These are phyloP conservation scores for Campoletis raptor DNA, from an alignment of 2,888 invertebrate genomes.

Conservation along the genomic window DNA sequence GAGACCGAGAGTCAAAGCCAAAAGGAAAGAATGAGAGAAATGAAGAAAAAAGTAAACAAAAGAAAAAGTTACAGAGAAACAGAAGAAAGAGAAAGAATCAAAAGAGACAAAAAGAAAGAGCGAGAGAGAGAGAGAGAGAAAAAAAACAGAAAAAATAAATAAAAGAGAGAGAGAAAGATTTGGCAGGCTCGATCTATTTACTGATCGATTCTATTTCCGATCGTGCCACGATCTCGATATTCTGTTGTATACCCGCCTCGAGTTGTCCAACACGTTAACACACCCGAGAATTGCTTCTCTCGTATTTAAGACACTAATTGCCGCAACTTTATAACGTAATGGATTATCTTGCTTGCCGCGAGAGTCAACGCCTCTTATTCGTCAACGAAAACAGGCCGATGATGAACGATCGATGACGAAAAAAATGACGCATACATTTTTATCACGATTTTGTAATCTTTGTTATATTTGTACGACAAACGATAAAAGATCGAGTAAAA, in stretches of 20 bases:
- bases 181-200: slow-evolving; percentile 83
- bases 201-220: slow-evolving; percentile 84
- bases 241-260: slow-evolving; percentile 65
- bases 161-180: slow-evolving; percentile 35
- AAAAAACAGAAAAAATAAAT: slow-evolving; percentile 73
- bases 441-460: slow-evolving; percentile 4
- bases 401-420: slow-evolving; percentile 35
- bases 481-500: no score
- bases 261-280: slow-evolving; percentile 42
- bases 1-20: slow-evolving; percentile 69
- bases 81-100: slow-evolving; percentile 41
- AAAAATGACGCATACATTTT: neutral
- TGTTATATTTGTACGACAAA: neutral
- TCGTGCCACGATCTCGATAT: slow-evolving; percentile 81
- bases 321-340: slow-evolving; percentile 46
- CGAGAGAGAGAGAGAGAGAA: slow-evolving; percentile 71
- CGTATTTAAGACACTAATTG: slow-evolving; percentile 37
- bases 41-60: slow-evolving; percentile 46
- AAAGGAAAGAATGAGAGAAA: neutral
- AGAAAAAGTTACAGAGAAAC: slow-evolving; percentile 74
- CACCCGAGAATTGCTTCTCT: slow-evolving; percentile 21
- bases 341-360: slow-evolving; percentile 4
- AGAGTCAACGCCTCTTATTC: neutral
- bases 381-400: slow-evolving; percentile 21
- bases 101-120: slow-evolving; percentile 74